These are phyloP conservation scores for Drosophila biarmipes DNA, from an alignment of 1,140 invertebrate genomes.

Conservation along the genomic window DNA sequence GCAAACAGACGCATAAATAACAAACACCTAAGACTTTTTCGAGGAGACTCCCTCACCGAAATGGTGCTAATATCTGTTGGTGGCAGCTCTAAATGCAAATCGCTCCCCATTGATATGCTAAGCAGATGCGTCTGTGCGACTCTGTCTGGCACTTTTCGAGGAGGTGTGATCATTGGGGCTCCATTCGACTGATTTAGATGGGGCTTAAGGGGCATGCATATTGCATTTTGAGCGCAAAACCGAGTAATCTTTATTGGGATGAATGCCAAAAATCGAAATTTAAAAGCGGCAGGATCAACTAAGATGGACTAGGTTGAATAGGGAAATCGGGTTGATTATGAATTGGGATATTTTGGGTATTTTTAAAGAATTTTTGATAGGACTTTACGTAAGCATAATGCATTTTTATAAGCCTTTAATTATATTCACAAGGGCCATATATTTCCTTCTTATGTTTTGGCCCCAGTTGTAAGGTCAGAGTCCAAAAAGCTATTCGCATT, in stretches of 20 bases:
- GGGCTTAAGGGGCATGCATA: conserved; percentile 46
- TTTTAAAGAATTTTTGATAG: neutral
- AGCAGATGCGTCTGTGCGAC: conserved; percentile 70
- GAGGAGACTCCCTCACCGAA: conserved; percentile 22
- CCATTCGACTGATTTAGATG: conserved; percentile 45
- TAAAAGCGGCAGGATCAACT: conserved; percentile 10
- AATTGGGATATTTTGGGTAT: too few species aligned
- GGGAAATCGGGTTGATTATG: neutral
- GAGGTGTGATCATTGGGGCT: conserved; percentile 2
- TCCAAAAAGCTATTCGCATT: neutral
- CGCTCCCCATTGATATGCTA: conserved; percentile 73
- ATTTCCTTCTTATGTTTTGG: too few species aligned
- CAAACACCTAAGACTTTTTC: conserved; percentile 67
- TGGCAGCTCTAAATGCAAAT: conserved; percentile 75
- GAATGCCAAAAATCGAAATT: conserved; percentile 24
- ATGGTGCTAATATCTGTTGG: conserved; percentile 66
- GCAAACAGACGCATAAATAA: conserved; percentile 78
- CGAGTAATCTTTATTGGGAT: conserved; percentile 25
- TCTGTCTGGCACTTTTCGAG: conserved; percentile 41
- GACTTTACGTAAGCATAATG: neutral
- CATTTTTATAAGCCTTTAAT: too few species aligned
- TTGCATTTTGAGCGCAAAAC: conserved; percentile 50
- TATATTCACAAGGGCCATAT: too few species aligned
- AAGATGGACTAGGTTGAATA: conserved; percentile 14
- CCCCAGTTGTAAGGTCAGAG: neutral